Base-by-base conservation (phyloP, 2,888 invertebrate genomes). In the Cremastobaeus sp. region DNA sequence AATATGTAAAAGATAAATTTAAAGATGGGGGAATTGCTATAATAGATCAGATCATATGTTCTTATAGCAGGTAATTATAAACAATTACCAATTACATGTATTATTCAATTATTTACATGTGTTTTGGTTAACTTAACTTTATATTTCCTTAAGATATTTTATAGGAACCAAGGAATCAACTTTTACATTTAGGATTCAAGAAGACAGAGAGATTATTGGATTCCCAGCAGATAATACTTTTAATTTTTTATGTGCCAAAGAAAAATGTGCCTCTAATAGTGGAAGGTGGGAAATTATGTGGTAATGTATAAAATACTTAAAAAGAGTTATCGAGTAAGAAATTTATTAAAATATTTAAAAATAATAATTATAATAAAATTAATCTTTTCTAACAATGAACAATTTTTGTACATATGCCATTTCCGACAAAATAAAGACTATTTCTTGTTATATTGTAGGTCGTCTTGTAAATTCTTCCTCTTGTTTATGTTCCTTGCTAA, bases 121-220 rank as follows among this genome's bases (percentile, higher is more conserved):
- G 18, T 18, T 8, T 34, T 28, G 41, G 17, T 45, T 17, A 37
- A 54, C 21, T 52, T 62, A 52, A 5, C 3, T 25, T 5, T 5
- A 25, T 5, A 25, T 32, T n/a, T 32, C 59, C 84, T 83, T 71
- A 84, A 91, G 91, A 77, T 92, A 92, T 85, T 98, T 98, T 84
- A 91, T 97, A 32, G 99, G 99, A 6, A 97, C 96, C 0, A 92
- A 94, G 85, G 96, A 97, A 80, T 99, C 99, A 69, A 99, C 99
- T 0, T 99, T 98, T 88, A 93, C 98, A 0, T 98, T 95, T 86
- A 91, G 99, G 62, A 99, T 99, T 77, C 97, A 98, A 88, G 99
- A 99, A 86, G 99, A 99, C 85, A 90, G 99, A 18, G 98, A 99
- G 89, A 97, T 99, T 71, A 86, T 98, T 37, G 97, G 97, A 0